Evolutionary conservation across 2,797 vertebrate species (phyloP).

Genomic region (Nannoperca australis): DNA sequence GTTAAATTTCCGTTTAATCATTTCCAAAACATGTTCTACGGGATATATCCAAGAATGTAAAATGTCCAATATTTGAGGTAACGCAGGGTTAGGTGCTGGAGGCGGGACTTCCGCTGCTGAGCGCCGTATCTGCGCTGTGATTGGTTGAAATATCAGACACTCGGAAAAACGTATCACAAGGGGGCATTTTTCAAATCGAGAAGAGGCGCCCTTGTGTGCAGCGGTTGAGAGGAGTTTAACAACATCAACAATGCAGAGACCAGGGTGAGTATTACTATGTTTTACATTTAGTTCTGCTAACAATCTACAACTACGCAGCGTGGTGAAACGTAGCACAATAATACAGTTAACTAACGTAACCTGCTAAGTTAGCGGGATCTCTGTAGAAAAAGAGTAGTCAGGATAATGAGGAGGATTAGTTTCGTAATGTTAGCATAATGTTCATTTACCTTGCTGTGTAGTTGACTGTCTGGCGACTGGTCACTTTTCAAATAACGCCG

Average conservation of each 20-base stretch:
- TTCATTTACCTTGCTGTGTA: not conserved
- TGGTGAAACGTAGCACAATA: not conserved
- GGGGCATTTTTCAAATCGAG: constrained; percentile 79
- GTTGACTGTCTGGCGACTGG: not conserved
- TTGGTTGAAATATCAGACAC: constrained; percentile 56
- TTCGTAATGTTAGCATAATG: constrained; percentile 6
- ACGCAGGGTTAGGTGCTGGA: too few species aligned
- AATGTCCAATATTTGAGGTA: too few species aligned
- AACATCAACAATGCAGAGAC: constrained; percentile 71
- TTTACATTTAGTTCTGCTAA: accelerated
- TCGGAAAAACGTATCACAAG: constrained; percentile 34
- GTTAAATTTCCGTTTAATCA: not conserved
- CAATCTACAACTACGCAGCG: accelerated
- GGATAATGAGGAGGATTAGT: not conserved
- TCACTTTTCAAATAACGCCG: not conserved
- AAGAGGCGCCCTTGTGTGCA: constrained; percentile 45
- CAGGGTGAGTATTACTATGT: constrained; percentile 53
- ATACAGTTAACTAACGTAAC: not conserved
- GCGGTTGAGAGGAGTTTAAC: not conserved
- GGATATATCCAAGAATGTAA: not conserved
- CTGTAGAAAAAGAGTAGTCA: accelerated
- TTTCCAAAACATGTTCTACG: not conserved
- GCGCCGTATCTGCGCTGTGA: constrained; percentile 1
- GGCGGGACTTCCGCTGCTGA: constrained; percentile 64
- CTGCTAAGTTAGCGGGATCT: not conserved